phyloP scores from a whole-genome alignment of 1,140 invertebrate species.

The Drosophila parvula region DNA sequence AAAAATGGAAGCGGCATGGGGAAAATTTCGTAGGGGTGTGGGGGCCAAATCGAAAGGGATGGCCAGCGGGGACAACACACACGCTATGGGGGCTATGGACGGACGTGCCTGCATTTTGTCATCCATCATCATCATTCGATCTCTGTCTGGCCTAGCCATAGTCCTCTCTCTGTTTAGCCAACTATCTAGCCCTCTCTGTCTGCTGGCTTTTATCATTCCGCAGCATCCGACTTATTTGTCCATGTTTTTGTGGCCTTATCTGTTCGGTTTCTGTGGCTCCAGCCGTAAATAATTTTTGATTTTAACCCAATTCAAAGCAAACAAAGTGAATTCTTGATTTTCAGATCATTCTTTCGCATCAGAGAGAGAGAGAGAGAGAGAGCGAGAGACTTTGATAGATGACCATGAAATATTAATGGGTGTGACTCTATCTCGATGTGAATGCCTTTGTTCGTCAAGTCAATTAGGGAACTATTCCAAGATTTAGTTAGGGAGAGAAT shows the following conservation, averaged over 20 bases:
- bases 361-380: background rate
- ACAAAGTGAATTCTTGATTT: constrained; percentile 42
- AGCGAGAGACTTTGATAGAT: constrained; percentile 38
- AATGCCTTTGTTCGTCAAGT: background rate
- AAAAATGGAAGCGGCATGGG: constrained; percentile 3
- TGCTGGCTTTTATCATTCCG: constrained; percentile 35
- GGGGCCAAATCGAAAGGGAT: constrained; percentile 21
- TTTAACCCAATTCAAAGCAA: constrained; percentile 45
- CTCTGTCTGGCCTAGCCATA: constrained; percentile 6
- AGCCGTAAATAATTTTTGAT: constrained; percentile 41
- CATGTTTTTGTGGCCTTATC: constrained; percentile 41
- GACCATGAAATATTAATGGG: constrained; percentile 32
- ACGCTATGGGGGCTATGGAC: background rate
- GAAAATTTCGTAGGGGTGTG: constrained; percentile 1
- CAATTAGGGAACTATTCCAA: background rate
- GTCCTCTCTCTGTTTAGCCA: constrained; percentile 4
- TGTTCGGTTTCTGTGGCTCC: background rate
- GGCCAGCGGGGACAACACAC: constrained; percentile 18
- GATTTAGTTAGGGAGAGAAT: constrained; percentile 28
- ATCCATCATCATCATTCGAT: constrained; percentile 68
- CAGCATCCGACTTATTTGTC: constrained; percentile 37
- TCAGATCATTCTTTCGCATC: constrained; percentile 17
- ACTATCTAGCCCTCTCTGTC: constrained; percentile 16
- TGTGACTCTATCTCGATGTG: constrained; percentile 3
- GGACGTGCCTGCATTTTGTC: constrained; percentile 66